phyloP scores from a whole-genome alignment of 2,113 vertebrate genomes.

The Rhadina sibilatrix region DNA sequence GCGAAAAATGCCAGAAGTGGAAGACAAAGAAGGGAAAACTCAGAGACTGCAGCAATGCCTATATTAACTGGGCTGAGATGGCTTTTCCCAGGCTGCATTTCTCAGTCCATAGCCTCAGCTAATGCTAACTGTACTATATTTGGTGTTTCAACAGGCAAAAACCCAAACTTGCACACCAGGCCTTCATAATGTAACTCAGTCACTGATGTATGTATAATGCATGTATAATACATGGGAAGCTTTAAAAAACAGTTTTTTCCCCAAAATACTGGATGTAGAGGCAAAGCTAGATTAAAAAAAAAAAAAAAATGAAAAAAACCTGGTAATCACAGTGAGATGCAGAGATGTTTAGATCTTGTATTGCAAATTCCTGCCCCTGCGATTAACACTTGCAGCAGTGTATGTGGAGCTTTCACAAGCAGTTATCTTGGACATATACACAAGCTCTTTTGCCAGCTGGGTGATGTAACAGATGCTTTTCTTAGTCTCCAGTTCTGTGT shows the following conservation, averaged over 20 bases:
- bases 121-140: neutral
- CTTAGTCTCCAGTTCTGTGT: neutral
- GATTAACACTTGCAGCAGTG: neutral
- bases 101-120: neutral
- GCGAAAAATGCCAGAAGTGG: neutral
- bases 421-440: neutral
- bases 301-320: neutral
- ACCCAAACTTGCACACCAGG: neutral
- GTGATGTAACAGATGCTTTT: neutral
- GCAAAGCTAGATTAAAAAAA: neutral
- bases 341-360: neutral
- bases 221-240: neutral
- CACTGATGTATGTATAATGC: neutral
- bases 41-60: neutral
- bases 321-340: neutral
- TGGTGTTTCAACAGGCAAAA: neutral
- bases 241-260: neutral
- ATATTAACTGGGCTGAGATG: neutral
- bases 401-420: accelerated
- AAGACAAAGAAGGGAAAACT: neutral
- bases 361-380: neutral
- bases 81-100: neutral
- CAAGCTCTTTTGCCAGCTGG: neutral
- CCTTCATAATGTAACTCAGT: neutral
- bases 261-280: neutral